Evolutionary conservation across 2,113 vertebrate genomes (phyloP), one percentile per base, ranked within the genome.

Genomic region (Peromyscus californicus): DNA sequence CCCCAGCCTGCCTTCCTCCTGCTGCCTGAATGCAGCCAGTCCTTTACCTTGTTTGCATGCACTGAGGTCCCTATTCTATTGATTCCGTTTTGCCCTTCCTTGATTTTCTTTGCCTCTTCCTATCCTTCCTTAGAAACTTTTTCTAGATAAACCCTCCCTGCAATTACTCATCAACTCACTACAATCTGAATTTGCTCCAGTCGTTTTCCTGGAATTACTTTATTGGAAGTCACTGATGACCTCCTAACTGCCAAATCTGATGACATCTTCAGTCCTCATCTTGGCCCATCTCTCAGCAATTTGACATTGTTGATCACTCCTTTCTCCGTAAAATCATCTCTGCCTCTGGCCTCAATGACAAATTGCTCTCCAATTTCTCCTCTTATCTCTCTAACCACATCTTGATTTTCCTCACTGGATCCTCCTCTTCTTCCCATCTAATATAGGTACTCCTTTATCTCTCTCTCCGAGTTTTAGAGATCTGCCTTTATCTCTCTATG

Each of bases 181-280:
- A 45, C 22, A 31, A 24, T 61, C 93, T 96, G 93, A 96, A 96
- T 96, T 85, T 97, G 76, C 59, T 89, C 65, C 76, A 95, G 26
- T 96, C 70, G 61, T 88, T 89, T 89, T 96, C 82, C 82, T 78
- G 72, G 92, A 96, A 89, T 96, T 88, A 84, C 90, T 92, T 96
- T 69, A 89, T 86, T 96, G 91, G 61, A 96, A 97, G 80, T 94
- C 86, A 89, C 76, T 90, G 69, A 75, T 96, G 94, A 93, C 90
- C 83, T 82, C 76, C 80, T 72, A 94, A 80, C 80, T 84, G 94
- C 89, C 91, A 91, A 19, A 82, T 82, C 48, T 96, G 94, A 95
- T 96, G 83, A 95, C 59, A 72, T 76, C 93, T 39, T 84, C 80
- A 80, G 63, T 88, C 57, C 33, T 92, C 80, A 59, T 87, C 84